Base-by-base conservation (phyloP, 2,113 vertebrate species). In the Melanostigma gelatinosum region DNA sequence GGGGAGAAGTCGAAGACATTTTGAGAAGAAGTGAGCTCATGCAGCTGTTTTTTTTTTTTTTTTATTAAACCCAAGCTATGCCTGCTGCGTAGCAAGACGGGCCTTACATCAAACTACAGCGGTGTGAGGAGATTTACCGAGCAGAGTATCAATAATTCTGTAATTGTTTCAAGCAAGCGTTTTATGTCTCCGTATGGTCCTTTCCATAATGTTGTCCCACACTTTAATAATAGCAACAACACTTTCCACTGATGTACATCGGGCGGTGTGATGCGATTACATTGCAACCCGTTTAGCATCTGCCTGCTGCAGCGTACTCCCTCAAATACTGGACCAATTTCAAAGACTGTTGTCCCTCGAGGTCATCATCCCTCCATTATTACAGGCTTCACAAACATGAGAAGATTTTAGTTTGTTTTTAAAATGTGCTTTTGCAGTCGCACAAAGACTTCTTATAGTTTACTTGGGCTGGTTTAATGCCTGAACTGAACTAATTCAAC, bases 31-130 rank as follows among this genome's bases (percentile, higher is more conserved):
- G 6, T 18, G 60, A 22, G 57, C 54, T 61, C 58, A 9, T 22
- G 46, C 12, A 71, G 70, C 70, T 78, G 55, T 70, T 29, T 73
- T 86, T 3, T 24, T 8, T 20, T 20, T 50, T 50, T 44, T 7
- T 44, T 58, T 40, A 69, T 83, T 64, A 65, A 87, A 73, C 9
- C 38, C 42, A 54, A 58, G 27, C 67, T 69, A 64, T 46, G 63
- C 38, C 76, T 64, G 57, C 36, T 73, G 68, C 44, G 60, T 6
- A 22, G 50, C 12, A 44, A 42, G 52, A 81, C 62, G 69, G 32
- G 62, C 44, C 62, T 70, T 52, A 65, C 10, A 65, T 84, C 58
- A 58, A 75, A 58, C 48, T 52, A 55, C 27, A 44, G 32, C 2
- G 13, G 38, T 44, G 68, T 46, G 75, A 62, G 74, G 34, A 1